Percentiles rank a stretch among this genome's conserved stretches.
Conservation (phyloP, 2,113 vertebrate genomes). For the Microcebus griseorufus region DNA sequence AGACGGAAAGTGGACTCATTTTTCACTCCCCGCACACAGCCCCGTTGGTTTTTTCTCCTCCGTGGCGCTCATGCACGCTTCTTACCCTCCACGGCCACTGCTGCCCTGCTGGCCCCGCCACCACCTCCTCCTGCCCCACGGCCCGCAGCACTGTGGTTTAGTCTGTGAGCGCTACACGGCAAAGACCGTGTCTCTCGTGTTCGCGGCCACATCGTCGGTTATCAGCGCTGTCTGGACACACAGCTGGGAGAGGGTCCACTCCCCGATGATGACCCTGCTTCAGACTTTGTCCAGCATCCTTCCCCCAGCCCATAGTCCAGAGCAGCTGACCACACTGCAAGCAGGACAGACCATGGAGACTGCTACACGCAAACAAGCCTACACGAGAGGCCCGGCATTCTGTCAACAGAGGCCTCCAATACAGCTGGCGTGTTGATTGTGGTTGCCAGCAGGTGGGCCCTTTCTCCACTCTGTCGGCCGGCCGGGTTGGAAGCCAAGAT, state of each 20-base stretch:
- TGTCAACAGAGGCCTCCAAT: not conserved
- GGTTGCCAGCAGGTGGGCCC: too few species aligned
- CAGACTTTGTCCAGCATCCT: too few species aligned
- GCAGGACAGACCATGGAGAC: not conserved
- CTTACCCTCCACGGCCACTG: not conserved
- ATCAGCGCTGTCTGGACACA: not conserved
- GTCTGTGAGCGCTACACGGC: not conserved
- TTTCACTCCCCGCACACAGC: not conserved
- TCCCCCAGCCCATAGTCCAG: not conserved
- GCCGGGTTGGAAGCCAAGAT: not conserved
- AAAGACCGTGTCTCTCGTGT: not conserved
- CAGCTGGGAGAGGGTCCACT: not conserved
- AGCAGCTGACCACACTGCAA: not conserved
- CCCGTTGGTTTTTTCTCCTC: not conserved
- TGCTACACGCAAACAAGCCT: rapidly evolving
- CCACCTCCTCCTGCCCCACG: not conserved
- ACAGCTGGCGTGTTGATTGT: not conserved
- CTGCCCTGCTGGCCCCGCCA: too few species aligned
- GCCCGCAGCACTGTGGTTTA: not conserved
- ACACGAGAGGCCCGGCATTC: not conserved
- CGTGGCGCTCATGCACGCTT: rapidly evolving
- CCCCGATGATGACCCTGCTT: not conserved
- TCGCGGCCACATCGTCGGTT: rapidly evolving
- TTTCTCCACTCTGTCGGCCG: not conserved
- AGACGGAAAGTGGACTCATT: not conserved